phyloP scores from a whole-genome alignment of 1,140 invertebrate genomes.

The Monomorium pharaonis region DNA sequence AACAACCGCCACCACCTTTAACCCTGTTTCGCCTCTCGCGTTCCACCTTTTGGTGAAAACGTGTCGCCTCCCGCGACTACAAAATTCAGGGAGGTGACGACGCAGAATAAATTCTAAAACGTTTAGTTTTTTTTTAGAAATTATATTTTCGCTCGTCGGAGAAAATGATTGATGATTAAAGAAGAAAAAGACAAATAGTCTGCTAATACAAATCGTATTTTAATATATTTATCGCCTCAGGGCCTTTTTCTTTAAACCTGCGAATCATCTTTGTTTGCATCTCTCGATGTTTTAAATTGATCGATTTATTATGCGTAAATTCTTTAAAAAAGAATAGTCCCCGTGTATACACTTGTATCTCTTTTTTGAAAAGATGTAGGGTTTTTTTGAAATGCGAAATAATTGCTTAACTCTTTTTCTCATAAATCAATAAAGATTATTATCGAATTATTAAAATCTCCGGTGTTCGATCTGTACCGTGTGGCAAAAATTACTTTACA shows the following conservation, averaged over 20 bases:
- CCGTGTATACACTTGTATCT: background rate
- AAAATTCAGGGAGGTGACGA: background rate
- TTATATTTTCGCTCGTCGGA: background rate
- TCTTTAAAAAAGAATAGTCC: background rate
- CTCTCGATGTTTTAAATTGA: background rate
- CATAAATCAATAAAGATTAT: background rate
- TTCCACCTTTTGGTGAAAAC: background rate
- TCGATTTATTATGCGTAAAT: background rate
- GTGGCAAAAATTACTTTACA: background rate
- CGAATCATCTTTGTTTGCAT: background rate
- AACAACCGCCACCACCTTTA: conserved; percentile 3
- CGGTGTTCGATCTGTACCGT: background rate
- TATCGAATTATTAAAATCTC: background rate
- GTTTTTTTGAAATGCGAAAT: background rate
- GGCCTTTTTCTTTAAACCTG: background rate
- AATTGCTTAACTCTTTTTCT: background rate
- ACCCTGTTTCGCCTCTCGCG: conserved; percentile 2
- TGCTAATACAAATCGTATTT: background rate
- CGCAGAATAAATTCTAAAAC: background rate
- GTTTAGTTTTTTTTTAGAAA: background rate
- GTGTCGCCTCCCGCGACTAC: background rate
- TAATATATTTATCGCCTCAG: background rate
- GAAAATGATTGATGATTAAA: background rate
- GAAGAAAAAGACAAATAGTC: background rate
- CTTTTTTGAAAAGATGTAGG: background rate